Base-by-base conservation (phyloP, 2,888 invertebrate genomes). In the Tubiluchus corallicola region DNA sequence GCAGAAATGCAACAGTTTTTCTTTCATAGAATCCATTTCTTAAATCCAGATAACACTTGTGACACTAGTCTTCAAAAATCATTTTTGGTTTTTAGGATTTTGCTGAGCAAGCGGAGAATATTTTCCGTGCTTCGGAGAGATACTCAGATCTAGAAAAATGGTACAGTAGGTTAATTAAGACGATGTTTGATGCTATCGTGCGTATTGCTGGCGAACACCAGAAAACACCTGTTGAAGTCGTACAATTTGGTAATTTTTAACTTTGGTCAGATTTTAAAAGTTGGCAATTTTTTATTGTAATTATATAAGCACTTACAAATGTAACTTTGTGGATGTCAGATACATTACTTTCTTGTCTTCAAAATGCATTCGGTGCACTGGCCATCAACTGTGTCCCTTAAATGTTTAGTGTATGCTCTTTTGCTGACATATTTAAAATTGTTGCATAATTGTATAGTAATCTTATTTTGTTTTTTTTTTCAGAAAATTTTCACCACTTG, bases 401-500 rank as follows among this genome's bases (percentile, higher is more conserved):
- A n/a, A n/a, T n/a, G n/a, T n/a, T n/a, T n/a, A n/a, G n/a, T n/a
- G n/a, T n/a, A n/a, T n/a, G n/a, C n/a, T n/a, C n/a, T n/a, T n/a
- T n/a, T n/a, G n/a, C n/a, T n/a, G n/a, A n/a, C n/a, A n/a, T n/a
- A n/a, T n/a, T n/a, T n/a, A n/a, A n/a, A n/a, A n/a, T n/a, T n/a
- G n/a, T n/a, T n/a, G n/a, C n/a, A n/a, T n/a, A n/a, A n/a, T n/a
- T n/a, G n/a, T n/a, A n/a, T 39, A 2, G 5, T 2, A 21, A 13
- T 45, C 18, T 15, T 9, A 29, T 21, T 40, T 47, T 52, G 44
- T 52, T 49, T 46, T 52, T 50, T 44, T 51, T 70, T 71, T 44
- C 63, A 77, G 82, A 96, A 71, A 98, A 96, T 68, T 94, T 83
- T 67, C 94, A 96, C 71, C 81, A 83, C 56, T 75, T 98, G 62